These are phyloP conservation scores for Rhinoptilus africanus DNA, from an alignment of 2,113 vertebrate genomes.

Conservation along the genomic window DNA sequence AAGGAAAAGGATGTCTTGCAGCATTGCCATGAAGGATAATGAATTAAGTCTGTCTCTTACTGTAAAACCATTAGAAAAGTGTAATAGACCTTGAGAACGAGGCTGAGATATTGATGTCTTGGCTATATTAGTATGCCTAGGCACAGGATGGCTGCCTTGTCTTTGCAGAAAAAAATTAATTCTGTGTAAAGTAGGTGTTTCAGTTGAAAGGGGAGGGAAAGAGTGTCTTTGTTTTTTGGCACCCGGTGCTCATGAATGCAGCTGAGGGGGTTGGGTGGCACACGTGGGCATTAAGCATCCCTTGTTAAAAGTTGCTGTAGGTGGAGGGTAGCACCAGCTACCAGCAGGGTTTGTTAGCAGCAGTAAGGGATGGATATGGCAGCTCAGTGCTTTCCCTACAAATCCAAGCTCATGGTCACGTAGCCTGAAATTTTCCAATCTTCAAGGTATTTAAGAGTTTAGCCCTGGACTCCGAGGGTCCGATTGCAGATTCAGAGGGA, in stretches of 20 bases:
- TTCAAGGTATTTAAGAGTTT: not conserved
- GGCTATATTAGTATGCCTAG: not conserved
- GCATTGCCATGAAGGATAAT: slow-evolving; percentile 68
- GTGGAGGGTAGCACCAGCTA: not conserved
- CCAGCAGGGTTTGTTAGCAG: not conserved
- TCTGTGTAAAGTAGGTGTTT: not conserved
- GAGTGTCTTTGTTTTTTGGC: not conserved
- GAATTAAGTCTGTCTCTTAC: slow-evolving; percentile 74
- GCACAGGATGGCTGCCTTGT: not conserved
- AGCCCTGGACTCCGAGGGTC: not conserved
- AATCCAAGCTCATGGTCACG: not conserved
- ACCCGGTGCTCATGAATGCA: accelerated
- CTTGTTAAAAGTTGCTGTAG: not conserved
- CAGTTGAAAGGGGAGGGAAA: not conserved
- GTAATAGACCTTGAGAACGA: slow-evolving; percentile 70
- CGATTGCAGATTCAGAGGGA: not conserved
- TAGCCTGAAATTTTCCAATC: accelerated
- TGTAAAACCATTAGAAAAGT: slow-evolving; percentile 72
- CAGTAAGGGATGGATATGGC: not conserved
- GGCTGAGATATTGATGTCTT: slow-evolving; percentile 15
- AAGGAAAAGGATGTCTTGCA: slow-evolving; percentile 66
- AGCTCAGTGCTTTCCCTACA: not conserved
- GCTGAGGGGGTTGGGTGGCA: not conserved
- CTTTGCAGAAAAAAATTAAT: not conserved
- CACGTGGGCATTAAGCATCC: not conserved